Percentiles rank a stretch among this genome's conserved stretches.
phyloP scores from a whole-genome alignment of 2,888 invertebrate species.

The Chrysolina haemoptera region DNA sequence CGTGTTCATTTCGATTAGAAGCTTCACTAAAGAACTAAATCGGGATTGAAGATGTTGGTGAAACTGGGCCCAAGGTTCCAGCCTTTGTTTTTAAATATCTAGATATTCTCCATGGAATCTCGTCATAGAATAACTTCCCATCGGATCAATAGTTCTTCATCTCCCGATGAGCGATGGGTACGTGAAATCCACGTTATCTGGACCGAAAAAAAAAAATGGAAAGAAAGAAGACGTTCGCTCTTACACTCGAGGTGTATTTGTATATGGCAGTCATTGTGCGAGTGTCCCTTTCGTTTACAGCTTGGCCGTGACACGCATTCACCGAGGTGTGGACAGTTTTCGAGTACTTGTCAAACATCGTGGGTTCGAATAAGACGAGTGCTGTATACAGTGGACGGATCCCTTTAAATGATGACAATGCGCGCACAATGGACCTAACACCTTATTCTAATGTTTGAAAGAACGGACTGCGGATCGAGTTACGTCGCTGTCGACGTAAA shows the following conservation, averaged over 20 bases:
- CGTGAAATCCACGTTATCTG: neutral
- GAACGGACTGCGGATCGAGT: constrained; percentile 17
- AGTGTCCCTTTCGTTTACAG: constrained; percentile 66
- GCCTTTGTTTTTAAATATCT: too few species aligned
- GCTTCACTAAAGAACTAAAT: too few species aligned
- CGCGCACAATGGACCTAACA: constrained; percentile 11
- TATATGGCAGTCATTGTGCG: constrained; percentile 60
- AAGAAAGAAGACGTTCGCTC: constrained; percentile 15
- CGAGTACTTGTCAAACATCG: constrained; percentile 68
- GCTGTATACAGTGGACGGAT: constrained; percentile 44
- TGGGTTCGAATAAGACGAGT: constrained; percentile 59
- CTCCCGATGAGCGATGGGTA: constrained; percentile 7
- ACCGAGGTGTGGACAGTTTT: constrained; percentile 66
- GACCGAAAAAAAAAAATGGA: constrained; percentile 5
- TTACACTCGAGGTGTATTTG: constrained; percentile 52
- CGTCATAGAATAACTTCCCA: neutral
- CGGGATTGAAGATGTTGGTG: too few species aligned
- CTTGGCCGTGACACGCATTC: constrained; percentile 65
- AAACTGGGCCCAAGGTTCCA: too few species aligned
- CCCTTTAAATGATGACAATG: constrained; percentile 10
- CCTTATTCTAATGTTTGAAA: constrained; percentile 18
- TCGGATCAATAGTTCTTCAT: constrained; percentile 7
- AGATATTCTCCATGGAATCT: neutral
- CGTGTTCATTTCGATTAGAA: too few species aligned
- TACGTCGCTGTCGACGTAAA: constrained; percentile 5